A percentile compares a stretch with the other conserved stretches of the same genome.
phyloP scores from a whole-genome alignment of 2,113 vertebrate genomes.

The Hylia prasina region DNA sequence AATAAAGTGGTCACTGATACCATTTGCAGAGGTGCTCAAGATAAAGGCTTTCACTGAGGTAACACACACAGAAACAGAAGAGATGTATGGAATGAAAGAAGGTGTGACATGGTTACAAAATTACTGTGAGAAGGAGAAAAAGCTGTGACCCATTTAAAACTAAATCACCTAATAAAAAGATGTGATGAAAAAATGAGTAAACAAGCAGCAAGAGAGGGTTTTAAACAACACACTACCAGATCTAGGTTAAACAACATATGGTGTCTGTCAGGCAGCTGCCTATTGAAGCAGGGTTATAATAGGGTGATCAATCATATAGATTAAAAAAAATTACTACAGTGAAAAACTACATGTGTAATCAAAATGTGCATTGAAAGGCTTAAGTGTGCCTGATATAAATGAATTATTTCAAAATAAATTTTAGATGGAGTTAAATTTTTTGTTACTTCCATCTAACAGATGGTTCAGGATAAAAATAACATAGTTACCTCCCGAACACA shows the following conservation, averaged over 20 bases:
- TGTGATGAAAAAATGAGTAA: not conserved
- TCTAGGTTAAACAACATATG: slow-evolving; percentile 33
- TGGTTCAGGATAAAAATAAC: slow-evolving; percentile 30
- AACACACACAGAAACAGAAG: not conserved
- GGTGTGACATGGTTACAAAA: not conserved
- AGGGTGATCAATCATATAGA: not conserved
- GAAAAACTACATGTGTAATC: not conserved
- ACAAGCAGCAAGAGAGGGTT: not conserved
- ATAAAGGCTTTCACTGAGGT: not conserved
- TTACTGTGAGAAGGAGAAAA: not conserved
- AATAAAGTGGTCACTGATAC: not conserved
- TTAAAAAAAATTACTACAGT: not conserved
- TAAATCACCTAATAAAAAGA: not conserved
- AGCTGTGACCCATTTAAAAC: not conserved
- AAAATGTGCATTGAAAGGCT: not conserved
- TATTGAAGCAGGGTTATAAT: not conserved
- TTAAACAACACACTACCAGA: not conserved
- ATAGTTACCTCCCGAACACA: not conserved
- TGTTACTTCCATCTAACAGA: slow-evolving; percentile 15
- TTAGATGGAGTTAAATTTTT: not conserved
- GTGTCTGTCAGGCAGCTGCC: not conserved
- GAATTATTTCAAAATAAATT: not conserved
- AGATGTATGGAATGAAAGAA: accelerated
- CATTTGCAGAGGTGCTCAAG: not conserved
- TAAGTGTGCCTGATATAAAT: not conserved